phyloP scores from a whole-genome alignment of 2,888 invertebrate species.

The Drosophila phalerata region DNA sequence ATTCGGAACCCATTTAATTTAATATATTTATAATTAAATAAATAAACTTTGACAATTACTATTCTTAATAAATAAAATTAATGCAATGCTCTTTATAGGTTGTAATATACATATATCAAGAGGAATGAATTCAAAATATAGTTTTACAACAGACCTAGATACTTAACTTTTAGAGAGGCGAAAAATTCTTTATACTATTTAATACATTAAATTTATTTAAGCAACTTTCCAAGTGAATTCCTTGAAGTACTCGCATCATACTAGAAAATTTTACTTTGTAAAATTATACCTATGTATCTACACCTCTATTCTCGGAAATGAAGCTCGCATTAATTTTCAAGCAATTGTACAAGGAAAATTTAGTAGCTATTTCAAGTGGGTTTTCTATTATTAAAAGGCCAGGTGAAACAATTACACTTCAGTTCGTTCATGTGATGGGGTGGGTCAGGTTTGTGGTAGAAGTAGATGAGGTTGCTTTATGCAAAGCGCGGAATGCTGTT shows the following conservation, averaged over 20 bases:
- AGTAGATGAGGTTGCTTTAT: conserved; percentile 26
- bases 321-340: conserved; percentile 22
- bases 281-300: not conserved
- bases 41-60: no score
- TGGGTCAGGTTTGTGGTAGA: not conserved
- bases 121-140: no score
- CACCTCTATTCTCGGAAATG: not conserved
- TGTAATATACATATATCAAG: no score
- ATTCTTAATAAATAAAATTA: no score
- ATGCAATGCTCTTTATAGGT: no score
- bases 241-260: not conserved
- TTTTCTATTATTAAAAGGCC: conserved; percentile 22
- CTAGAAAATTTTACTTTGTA: not conserved
- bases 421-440: not conserved
- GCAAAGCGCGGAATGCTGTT: conserved; percentile 50
- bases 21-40: no score
- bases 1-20: no score
- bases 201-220: no score
- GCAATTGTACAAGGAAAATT: conserved; percentile 41
- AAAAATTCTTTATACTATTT: no score
- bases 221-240: not conserved
- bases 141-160: no score
- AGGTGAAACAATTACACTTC: conserved; percentile 40
- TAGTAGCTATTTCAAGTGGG: conserved; percentile 24
- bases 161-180: no score